Percentiles rank a stretch among this genome's conserved stretches.
phyloP scores from a whole-genome alignment of 2,113 vertebrate genomes.

The Tiliqua scincoides region DNA sequence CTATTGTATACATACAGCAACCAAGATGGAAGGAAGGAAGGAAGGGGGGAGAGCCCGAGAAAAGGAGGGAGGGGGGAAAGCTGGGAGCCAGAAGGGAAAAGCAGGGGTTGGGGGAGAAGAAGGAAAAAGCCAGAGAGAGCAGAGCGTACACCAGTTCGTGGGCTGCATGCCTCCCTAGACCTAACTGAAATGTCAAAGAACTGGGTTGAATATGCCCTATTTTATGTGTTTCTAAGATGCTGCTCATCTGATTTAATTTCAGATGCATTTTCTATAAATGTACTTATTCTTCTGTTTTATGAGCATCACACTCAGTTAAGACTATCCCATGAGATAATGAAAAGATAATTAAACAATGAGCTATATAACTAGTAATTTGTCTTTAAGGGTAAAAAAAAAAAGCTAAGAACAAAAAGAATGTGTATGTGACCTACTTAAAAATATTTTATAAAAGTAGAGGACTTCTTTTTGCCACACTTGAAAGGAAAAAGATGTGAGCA shows the following conservation, averaged over 20 bases:
- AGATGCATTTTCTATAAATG: not conserved
- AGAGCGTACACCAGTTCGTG: too few species aligned
- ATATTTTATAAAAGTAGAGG: not conserved
- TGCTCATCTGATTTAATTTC: not conserved
- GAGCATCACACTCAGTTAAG: not conserved
- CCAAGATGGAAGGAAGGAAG: too few species aligned
- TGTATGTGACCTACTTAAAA: not conserved
- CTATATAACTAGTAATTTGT: not conserved
- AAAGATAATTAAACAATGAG: constrained; percentile 7
- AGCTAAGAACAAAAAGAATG: not conserved
- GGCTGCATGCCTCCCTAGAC: too few species aligned
- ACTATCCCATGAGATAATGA: not conserved
- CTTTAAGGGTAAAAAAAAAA: not conserved
- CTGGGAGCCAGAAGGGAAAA: too few species aligned
- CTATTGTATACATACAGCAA: too few species aligned
- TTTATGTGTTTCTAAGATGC: not conserved
- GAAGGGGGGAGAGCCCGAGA: too few species aligned
- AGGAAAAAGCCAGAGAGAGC: too few species aligned
- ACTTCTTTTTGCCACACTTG: not conserved
- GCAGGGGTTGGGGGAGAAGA: too few species aligned
- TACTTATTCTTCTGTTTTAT: not conserved
- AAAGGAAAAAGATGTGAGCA: not conserved
- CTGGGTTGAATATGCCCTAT: not conserved
- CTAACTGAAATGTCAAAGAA: not conserved
- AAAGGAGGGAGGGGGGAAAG: too few species aligned